phyloP scores from a whole-genome alignment of 2,888 invertebrate genomes.

The Drepanosiphum platanoidis region DNA sequence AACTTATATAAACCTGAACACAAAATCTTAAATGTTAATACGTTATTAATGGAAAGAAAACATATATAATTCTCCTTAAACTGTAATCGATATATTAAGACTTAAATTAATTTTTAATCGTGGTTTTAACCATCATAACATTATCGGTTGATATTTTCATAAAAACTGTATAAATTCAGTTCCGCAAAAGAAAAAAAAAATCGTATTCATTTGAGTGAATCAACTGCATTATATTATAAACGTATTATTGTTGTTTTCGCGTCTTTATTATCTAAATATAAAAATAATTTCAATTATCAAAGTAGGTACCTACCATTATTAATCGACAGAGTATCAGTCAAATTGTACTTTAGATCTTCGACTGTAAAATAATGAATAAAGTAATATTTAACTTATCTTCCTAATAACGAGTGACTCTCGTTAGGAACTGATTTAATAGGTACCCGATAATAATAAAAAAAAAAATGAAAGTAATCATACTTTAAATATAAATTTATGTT shows the following conservation, averaged over 20 bases:
- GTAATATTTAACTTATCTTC: conserved; percentile 17
- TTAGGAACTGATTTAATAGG: conserved; percentile 47
- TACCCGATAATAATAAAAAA: background rate
- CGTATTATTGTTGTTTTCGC: background rate
- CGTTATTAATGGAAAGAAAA: conserved; percentile 22
- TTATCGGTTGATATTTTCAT: background rate
- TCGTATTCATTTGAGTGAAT: background rate
- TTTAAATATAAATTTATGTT: too few species aligned
- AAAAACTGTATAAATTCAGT: conserved; percentile 21
- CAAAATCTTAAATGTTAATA: conserved; percentile 45
- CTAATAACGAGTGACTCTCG: conserved; percentile 38
- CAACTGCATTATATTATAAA: background rate
- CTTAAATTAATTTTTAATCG: conserved; percentile 29
- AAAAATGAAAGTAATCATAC: background rate
- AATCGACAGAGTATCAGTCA: background rate
- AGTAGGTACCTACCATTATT: conserved; percentile 3
- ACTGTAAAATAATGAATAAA: background rate
- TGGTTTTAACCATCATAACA: background rate
- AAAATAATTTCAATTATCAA: background rate
- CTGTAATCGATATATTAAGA: conserved; percentile 20
- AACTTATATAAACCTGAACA: conserved; percentile 59
- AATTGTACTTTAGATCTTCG: background rate
- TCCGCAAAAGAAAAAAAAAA: background rate
- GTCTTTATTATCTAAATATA: background rate
- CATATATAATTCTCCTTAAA: conserved; percentile 24